These are phyloP conservation scores for Drosophila kepulauana DNA, from an alignment of 1,140 invertebrate species.

Conservation along the genomic window DNA sequence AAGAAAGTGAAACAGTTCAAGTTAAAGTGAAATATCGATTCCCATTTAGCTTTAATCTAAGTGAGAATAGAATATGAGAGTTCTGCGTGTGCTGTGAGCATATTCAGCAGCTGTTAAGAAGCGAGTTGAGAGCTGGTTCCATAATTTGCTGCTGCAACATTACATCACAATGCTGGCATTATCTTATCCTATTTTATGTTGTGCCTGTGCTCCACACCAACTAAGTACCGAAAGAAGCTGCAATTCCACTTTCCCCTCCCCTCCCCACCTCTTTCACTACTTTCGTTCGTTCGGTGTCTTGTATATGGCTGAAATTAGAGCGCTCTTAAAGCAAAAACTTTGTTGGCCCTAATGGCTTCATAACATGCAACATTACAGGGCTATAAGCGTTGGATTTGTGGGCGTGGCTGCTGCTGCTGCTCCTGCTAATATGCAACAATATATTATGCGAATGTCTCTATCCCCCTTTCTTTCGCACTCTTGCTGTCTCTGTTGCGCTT, in stretches of 20 bases:
- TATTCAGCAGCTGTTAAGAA: conserved; percentile 8
- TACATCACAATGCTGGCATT: conserved; percentile 33
- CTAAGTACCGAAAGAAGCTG: conserved; percentile 52
- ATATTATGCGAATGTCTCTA: conserved; percentile 67
- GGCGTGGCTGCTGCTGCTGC: conserved; percentile 51
- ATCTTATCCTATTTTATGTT: conserved; percentile 38
- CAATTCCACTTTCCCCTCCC: conserved; percentile 13
- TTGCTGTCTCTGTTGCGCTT: conserved; percentile 7
- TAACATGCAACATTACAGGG: conserved; percentile 80
- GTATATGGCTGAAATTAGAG: conserved; percentile 52
- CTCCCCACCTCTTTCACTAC: neutral
- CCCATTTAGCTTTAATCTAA: neutral
- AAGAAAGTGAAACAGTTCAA: too few relatives aligned
- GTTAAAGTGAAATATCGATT: too few relatives aligned
- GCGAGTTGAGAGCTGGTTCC: conserved; percentile 5
- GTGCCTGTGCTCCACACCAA: conserved; percentile 19
- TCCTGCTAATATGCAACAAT: conserved; percentile 78
- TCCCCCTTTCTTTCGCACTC: neutral
- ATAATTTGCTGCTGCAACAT: conserved; percentile 29
- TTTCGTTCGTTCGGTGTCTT: neutral
- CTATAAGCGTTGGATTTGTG: conserved; percentile 56
- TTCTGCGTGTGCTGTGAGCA: neutral
- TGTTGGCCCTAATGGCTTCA: conserved; percentile 80
- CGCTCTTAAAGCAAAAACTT: conserved; percentile 77
- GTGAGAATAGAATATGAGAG: neutral